phyloP scores from a whole-genome alignment of 64 coral and sea anemone genomes.

The Stichodactyla helianthus region DNA sequence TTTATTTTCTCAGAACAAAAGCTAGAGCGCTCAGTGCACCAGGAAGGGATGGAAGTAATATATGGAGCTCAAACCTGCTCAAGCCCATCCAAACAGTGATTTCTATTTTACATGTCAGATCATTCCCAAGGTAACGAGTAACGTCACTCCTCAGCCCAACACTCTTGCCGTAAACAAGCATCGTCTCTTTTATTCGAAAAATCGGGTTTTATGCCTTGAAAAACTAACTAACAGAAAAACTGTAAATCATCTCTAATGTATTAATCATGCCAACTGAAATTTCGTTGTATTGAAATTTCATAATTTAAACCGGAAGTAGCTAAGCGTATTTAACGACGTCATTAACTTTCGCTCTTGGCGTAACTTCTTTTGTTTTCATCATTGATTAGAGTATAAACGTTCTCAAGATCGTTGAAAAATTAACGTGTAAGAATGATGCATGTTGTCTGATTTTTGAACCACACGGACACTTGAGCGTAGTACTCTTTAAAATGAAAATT shows the following conservation, averaged over 20 bases:
- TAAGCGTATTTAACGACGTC: background rate
- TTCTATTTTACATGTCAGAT: background rate
- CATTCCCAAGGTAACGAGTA: background rate
- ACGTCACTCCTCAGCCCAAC: background rate
- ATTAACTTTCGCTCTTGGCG: background rate
- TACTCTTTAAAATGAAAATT: background rate
- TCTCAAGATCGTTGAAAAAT: background rate
- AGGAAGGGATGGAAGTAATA: background rate
- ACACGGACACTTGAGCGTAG: background rate
- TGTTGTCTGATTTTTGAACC: background rate
- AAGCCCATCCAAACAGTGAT: background rate
- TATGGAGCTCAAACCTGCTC: background rate
- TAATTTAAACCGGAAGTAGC: constrained; percentile 1
- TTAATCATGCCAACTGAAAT: background rate
- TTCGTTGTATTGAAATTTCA: background rate
- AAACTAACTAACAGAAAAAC: background rate
- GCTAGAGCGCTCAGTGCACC: background rate
- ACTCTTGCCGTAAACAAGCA: background rate
- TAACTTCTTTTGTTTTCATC: background rate
- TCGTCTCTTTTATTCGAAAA: background rate
- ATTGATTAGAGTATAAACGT: background rate
- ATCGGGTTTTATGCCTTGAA: background rate
- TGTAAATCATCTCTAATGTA: background rate
- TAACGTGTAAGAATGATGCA: background rate
- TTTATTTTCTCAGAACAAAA: background rate